These are phyloP conservation scores for Olivierus martensii DNA, from an alignment of 1,140 invertebrate genomes.

Conservation along the genomic window DNA sequence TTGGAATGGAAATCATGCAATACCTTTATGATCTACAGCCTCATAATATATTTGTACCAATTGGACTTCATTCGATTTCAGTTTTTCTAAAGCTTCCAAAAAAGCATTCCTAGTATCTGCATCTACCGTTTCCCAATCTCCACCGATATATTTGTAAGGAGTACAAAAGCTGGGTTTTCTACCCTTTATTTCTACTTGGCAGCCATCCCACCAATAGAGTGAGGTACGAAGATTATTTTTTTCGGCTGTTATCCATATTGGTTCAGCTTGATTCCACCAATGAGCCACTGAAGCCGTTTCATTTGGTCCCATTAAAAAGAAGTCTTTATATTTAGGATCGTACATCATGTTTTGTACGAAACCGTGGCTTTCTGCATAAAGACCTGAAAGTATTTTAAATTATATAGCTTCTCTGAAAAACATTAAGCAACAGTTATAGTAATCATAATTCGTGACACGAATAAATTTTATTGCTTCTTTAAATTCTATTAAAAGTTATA, in stretches of 20 bases:
- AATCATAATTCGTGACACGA: no score
- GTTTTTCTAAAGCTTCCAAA: conserved; percentile 13
- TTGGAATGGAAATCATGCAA: no score
- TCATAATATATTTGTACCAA: conserved; percentile 19
- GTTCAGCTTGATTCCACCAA: conserved; percentile 28
- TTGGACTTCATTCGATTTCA: conserved; percentile 13
- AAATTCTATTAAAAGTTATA: no score
- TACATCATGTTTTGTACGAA: conserved; percentile 30
- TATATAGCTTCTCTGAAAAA: no score
- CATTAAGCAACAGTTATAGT: no score
- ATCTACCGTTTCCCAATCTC: conserved; percentile 18
- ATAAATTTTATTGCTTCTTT: no score
- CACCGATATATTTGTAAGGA: conserved; percentile 13
- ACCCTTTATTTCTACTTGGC: conserved; percentile 22
- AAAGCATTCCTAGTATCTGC: conserved; percentile 16
- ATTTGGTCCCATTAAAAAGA: conserved; percentile 25
- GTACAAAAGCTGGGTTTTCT: conserved; percentile 9
- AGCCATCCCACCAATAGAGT: conserved; percentile 29
- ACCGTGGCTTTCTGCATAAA: conserved; percentile 26
- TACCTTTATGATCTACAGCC: conserved; percentile 17
- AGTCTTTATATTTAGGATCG: conserved; percentile 20
- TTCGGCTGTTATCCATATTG: conserved; percentile 27
- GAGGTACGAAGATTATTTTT: conserved; percentile 23
- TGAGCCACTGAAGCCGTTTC: conserved; percentile 20
- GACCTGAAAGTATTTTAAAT: conserved; percentile 21